Percentiles rank a stretch among this genome's conserved stretches.
Conservation (phyloP, 2,113 vertebrate genomes). For the Lynx canadensis region DNA sequence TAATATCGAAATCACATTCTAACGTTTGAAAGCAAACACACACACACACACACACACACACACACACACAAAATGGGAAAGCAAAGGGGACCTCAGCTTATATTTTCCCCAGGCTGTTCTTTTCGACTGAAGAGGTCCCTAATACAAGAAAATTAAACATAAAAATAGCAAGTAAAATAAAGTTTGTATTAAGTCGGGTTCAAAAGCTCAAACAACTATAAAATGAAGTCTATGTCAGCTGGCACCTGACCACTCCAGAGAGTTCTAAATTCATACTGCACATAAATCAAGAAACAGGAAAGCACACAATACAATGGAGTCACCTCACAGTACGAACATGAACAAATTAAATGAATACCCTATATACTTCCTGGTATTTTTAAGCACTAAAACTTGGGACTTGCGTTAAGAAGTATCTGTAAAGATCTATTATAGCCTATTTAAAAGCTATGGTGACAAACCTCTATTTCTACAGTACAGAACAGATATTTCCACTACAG, state of each 20-base stretch:
- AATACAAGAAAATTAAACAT: slow-evolving; percentile 35
- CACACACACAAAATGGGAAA: not conserved
- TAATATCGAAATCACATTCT: slow-evolving; percentile 14
- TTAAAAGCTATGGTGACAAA: not conserved
- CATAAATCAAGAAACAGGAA: slow-evolving; percentile 59
- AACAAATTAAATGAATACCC: slow-evolving; percentile 42
- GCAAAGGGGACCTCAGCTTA: slow-evolving; percentile 30
- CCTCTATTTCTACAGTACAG: not conserved
- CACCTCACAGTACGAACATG: not conserved
- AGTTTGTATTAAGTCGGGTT: not conserved
- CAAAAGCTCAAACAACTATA: slow-evolving; percentile 28
- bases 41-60: not conserved
- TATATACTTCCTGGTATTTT: slow-evolving; percentile 58
- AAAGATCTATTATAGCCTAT: not conserved
- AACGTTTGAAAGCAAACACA: slow-evolving; percentile 25
- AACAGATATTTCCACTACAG: not conserved
- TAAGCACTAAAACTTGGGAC: slow-evolving; percentile 43
- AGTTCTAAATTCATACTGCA: slow-evolving; percentile 42
- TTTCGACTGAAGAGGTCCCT: not conserved
- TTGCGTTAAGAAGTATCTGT: not conserved
- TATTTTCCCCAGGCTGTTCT: slow-evolving; percentile 5
- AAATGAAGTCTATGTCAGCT: slow-evolving; percentile 33
- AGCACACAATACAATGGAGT: slow-evolving; percentile 51
- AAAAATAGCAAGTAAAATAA: slow-evolving; percentile 50
- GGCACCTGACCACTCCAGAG: not conserved